Evolutionary conservation across 2,888 invertebrate genomes (phyloP).

Genomic region (Limenitis arthemis): DNA sequence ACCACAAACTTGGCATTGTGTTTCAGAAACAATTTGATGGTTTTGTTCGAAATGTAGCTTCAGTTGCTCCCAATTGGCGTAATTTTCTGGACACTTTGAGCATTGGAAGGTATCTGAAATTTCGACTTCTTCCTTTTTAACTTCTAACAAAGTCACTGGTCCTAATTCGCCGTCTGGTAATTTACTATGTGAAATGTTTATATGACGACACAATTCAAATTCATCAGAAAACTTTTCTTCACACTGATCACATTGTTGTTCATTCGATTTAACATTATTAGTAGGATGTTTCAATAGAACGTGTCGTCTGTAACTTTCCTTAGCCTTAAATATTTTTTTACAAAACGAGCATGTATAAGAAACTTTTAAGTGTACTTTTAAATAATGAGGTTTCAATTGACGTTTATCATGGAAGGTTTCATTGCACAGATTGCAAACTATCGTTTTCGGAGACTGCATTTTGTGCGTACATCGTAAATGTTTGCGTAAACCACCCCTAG

Average conservation of each 20-base stretch:
- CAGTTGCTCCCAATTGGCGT: conserved; percentile 43
- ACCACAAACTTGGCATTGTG: conserved; percentile 58
- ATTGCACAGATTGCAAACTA: conserved; percentile 53
- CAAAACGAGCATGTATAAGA: conserved; percentile 54
- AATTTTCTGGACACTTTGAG: conserved; percentile 50
- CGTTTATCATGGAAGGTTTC: conserved; percentile 55
- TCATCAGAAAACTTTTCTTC: conserved; percentile 48
- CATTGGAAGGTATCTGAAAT: conserved; percentile 46
- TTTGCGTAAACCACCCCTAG: conserved; percentile 51
- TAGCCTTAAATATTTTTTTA: conserved; percentile 51
- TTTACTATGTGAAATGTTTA: conserved; percentile 39
- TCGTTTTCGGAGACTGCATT: conserved; percentile 46
- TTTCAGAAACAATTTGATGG: conserved; percentile 41
- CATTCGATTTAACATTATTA: conserved; percentile 21
- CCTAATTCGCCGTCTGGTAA: conserved; percentile 18
- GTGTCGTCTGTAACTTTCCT: conserved; percentile 56
- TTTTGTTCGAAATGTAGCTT: conserved; percentile 48
- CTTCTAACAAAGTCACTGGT: conserved; percentile 22
- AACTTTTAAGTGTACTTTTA: conserved; percentile 56
- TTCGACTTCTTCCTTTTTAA: conserved; percentile 47
- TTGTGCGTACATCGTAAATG: conserved; percentile 57
- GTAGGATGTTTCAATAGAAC: conserved; percentile 48
- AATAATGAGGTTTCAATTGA: conserved; percentile 51
- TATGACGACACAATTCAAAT: conserved; percentile 52
- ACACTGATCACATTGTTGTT: conserved; percentile 54